These are phyloP conservation scores for Nymphalis c-album DNA, from an alignment of 2,888 invertebrate species.

Conservation along the genomic window DNA sequence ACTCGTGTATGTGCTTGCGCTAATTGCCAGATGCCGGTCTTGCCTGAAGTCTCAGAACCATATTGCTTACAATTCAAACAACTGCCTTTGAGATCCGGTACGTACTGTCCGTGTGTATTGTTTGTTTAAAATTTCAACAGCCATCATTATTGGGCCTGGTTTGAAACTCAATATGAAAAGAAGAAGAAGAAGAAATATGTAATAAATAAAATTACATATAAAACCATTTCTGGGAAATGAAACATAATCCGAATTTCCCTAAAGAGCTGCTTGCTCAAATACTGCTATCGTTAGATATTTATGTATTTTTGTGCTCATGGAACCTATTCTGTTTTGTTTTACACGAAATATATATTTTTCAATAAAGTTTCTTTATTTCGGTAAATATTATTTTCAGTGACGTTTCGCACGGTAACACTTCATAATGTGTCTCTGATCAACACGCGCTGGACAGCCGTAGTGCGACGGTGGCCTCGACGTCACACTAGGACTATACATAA, in stretches of 20 bases:
- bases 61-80: constrained; percentile 53
- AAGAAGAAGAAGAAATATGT: neutral
- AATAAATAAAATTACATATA: too few species aligned
- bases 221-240: too few species aligned
- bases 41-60: constrained; percentile 44
- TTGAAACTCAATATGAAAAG: neutral
- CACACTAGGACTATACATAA: constrained; percentile 27
- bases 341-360: neutral
- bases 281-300: too few species aligned
- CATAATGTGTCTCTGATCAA: constrained; percentile 53
- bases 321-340: too few species aligned
- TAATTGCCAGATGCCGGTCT: constrained; percentile 35
- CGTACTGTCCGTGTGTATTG: neutral
- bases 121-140: neutral
- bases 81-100: constrained; percentile 55
- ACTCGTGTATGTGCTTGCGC: constrained; percentile 54
- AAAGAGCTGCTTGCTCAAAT: too few species aligned
- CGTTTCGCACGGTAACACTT: constrained; percentile 47
- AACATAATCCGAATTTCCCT: too few species aligned
- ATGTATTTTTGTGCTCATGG: too few species aligned
- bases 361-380: neutral
- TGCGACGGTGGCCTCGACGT: constrained; percentile 51
- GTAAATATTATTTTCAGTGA: constrained; percentile 43
- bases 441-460: constrained; percentile 48
- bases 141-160: neutral